Conservation (phyloP, 2,888 invertebrate species). For the Scelioninae gen. 1 region DNA sequence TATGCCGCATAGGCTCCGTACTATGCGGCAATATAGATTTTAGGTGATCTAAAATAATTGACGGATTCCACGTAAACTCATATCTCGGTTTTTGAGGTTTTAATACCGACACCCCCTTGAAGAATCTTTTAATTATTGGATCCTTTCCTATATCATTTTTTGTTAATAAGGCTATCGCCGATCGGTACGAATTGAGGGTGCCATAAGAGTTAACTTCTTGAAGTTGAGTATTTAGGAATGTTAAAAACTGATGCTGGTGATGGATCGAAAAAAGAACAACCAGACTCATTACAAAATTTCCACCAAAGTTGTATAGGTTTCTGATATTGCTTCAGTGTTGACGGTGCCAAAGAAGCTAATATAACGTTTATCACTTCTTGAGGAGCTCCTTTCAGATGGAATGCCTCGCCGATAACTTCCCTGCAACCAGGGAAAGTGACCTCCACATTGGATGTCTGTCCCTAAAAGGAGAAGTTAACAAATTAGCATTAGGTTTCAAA, state of each 20-base stretch:
- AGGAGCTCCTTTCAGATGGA: neutral
- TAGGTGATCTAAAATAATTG: too few species aligned
- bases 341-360: neutral
- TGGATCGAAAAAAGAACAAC: too few species aligned
- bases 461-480: neutral
- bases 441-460: neutral
- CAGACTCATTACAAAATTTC: neutral
- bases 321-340: neutral
- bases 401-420: neutral
- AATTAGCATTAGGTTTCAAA: neutral
- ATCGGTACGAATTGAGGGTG: constrained; percentile 13
- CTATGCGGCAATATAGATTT: too few species aligned
- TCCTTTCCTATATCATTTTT: constrained; percentile 3
- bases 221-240: too few species aligned
- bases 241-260: too few species aligned
- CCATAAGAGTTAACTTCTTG: neutral
- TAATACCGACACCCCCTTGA: constrained; percentile 13
- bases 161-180: neutral
- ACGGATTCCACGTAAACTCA: constrained; percentile 4
- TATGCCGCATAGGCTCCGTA: too few species aligned
- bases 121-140: neutral
- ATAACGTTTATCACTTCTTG: neutral
- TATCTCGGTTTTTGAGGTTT: constrained; percentile 12
- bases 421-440: neutral
- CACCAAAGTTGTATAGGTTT: neutral